Evolutionary conservation across 2,113 vertebrate genomes (phyloP).

Genomic region (Gobius niger): DNA sequence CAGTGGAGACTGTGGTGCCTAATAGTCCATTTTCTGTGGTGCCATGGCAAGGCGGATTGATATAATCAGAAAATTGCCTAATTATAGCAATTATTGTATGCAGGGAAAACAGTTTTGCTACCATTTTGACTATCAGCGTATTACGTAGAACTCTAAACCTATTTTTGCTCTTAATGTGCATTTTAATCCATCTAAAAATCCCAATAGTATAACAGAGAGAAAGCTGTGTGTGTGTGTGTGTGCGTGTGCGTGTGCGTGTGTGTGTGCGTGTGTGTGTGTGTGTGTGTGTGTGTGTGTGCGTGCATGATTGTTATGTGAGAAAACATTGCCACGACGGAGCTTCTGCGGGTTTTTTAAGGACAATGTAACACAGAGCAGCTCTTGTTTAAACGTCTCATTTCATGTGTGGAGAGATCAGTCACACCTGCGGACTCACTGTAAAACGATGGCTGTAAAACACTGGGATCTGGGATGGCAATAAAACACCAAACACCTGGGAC

Average conservation of each 20-base stretch:
- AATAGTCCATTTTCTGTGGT: constrained; percentile 35
- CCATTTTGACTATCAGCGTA: neutral
- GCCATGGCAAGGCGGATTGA: constrained; percentile 21
- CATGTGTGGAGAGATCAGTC: constrained; percentile 37
- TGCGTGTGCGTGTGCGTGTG: no score
- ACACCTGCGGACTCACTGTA: constrained; percentile 53
- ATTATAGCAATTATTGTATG: constrained; percentile 45
- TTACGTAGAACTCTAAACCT: neutral
- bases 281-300: no score
- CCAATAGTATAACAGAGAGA: neutral
- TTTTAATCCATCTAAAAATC: neutral
- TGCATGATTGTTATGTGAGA: neutral
- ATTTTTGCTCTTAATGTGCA: neutral
- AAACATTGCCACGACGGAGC: neutral
- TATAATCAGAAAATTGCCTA: constrained; percentile 48
- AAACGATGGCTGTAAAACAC: constrained; percentile 41
- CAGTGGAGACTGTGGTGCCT: constrained; percentile 29
- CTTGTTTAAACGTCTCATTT: constrained; percentile 46
- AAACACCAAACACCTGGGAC: constrained; percentile 64
- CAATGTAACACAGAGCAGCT: constrained; percentile 11
- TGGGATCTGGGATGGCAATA: constrained; percentile 39
- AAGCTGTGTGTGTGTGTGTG: neutral
- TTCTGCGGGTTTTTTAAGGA: constrained; percentile 12
- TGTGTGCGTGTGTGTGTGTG: no score
- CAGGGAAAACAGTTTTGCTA: constrained; percentile 32